phyloP scores from a whole-genome alignment of 2,113 vertebrate genomes.

The Mormoops blainvillei region DNA sequence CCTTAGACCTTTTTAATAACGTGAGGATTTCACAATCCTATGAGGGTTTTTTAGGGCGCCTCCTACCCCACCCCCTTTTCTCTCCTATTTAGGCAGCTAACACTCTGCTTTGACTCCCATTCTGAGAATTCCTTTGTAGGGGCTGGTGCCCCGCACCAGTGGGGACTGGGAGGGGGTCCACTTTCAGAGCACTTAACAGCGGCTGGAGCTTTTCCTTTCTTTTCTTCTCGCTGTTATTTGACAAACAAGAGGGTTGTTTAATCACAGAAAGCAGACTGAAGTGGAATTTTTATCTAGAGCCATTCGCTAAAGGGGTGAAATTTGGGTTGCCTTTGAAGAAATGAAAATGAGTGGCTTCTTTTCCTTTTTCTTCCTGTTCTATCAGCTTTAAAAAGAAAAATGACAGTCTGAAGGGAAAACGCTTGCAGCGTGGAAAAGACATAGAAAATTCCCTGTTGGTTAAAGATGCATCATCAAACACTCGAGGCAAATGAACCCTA shows the following conservation, averaged over 20 bases:
- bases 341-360: conserved; percentile 10
- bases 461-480: neutral
- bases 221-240: conserved; percentile 24
- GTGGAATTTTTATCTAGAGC: conserved; percentile 57
- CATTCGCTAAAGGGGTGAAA: conserved; percentile 54
- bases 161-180: neutral
- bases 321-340: conserved; percentile 64
- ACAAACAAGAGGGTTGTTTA: conserved; percentile 63
- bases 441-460: neutral
- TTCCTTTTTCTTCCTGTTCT: neutral
- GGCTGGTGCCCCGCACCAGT: rapidly evolving
- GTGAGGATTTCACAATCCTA: neutral
- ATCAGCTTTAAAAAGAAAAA: neutral
- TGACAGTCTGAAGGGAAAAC: conserved; percentile 2
- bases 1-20: neutral
- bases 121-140: neutral
- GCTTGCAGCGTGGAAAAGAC: neutral
- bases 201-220: neutral
- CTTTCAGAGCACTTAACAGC: conserved; percentile 16
- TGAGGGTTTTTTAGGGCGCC: neutral
- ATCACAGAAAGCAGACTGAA: conserved; percentile 55
- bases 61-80: neutral
- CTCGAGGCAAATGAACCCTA: neutral
- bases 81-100: neutral
- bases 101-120: neutral